phyloP scores from a whole-genome alignment of 1,140 invertebrate genomes.

The Halyomorpha halys region DNA sequence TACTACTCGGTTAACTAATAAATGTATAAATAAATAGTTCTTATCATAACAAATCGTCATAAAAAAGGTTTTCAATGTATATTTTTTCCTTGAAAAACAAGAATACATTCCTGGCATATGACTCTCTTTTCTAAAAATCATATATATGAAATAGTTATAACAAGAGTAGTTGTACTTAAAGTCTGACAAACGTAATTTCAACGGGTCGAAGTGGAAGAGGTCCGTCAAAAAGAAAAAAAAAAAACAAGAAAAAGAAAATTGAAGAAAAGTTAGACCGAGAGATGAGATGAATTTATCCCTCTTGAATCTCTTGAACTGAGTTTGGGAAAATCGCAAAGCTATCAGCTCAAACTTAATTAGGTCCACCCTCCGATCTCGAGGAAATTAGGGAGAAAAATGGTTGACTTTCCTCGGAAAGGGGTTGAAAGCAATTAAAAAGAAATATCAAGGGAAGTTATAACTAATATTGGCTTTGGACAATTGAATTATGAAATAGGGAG shows the following conservation, averaged over 20 bases:
- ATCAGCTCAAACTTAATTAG: conserved; percentile 16
- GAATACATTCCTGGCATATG: too few species aligned
- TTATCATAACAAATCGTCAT: too few species aligned
- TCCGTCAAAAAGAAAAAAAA: not conserved
- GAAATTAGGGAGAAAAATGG: conserved; percentile 16
- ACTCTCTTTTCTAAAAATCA: too few species aligned
- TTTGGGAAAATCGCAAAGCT: conserved; percentile 16
- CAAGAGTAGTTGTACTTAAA: too few species aligned
- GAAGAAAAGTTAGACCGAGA: conserved; percentile 6
- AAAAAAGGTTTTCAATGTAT: too few species aligned
- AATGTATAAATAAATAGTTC: too few species aligned
- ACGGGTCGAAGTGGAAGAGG: too few species aligned
- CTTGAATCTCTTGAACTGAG: conserved; percentile 4
- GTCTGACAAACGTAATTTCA: too few species aligned
- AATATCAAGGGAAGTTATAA: conserved; percentile 16
- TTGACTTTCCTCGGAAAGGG: conserved; percentile 13
- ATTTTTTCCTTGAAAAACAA: too few species aligned
- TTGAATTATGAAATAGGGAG: conserved; percentile 18
- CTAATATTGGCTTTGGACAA: conserved; percentile 20
- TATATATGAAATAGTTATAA: too few species aligned
- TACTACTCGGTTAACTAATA: too few species aligned
- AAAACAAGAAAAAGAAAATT: conserved; percentile 5
- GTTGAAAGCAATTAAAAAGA: conserved; percentile 19
- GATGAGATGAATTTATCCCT: conserved; percentile 14
- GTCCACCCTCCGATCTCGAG: conserved; percentile 14